These are phyloP conservation scores for Montipora sp. DNA, from an alignment of 64 coral and sea anemone genomes.

Conservation along the genomic window DNA sequence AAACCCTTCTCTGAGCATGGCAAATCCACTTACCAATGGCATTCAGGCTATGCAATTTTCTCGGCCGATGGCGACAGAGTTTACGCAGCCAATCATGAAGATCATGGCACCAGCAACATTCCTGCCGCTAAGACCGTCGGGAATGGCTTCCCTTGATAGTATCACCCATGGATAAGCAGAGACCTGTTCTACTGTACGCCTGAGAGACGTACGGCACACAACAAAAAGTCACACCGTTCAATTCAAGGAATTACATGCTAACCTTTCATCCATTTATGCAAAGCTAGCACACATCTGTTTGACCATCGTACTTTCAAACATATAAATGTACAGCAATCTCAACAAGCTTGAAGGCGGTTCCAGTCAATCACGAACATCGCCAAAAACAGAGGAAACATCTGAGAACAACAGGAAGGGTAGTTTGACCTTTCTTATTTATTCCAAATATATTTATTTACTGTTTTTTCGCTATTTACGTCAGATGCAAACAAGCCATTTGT, in stretches of 20 bases:
- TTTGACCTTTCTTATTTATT: background rate
- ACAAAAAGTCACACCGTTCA: background rate
- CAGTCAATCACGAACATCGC: background rate
- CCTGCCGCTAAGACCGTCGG: conserved; percentile 73
- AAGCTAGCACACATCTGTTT: background rate
- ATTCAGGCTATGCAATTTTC: conserved; percentile 80
- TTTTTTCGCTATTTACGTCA: background rate
- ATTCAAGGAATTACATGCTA: too few species aligned
- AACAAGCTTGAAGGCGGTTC: background rate
- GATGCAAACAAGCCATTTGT: background rate
- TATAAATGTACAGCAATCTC: background rate
- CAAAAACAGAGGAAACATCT: background rate
- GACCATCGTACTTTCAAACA: background rate
- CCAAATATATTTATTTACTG: background rate
- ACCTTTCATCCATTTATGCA: background rate
- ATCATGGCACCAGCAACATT: conserved; percentile 72
- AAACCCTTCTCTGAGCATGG: conserved; percentile 73
- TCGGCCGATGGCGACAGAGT: conserved; percentile 76
- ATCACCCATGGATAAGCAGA: conserved; percentile 56
- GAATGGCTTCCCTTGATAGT: conserved; percentile 68
- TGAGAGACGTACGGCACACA: background rate
- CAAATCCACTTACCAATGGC: conserved; percentile 66
- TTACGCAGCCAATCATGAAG: conserved; percentile 81
- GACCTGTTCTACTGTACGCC: background rate
- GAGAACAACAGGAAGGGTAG: background rate